Base-by-base conservation (phyloP, 1,140 invertebrate species). In the Oreohelix idahoensis region DNA sequence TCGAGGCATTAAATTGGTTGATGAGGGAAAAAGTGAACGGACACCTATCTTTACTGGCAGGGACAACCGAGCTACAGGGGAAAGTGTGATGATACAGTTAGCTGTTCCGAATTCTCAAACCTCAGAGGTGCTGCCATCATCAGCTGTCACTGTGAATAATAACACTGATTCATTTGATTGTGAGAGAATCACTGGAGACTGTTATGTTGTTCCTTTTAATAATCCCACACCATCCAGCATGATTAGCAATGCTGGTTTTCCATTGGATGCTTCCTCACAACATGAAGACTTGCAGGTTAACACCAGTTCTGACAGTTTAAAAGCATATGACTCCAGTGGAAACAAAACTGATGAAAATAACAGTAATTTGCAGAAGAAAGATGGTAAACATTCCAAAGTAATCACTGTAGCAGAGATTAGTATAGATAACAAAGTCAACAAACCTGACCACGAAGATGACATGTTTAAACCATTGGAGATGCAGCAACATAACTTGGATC, bases 181-280 rank as follows among this genome's bases (percentile, higher is more conserved):
- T 66, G n/a, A 32, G n/a, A 29, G 29, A 8, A 35, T 66, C 5
- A 0, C 8, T 66, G 29, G 11, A 11, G 32, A 32, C 11, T 1
- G 29, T 66, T 66, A 32, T 23, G 17, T 8, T 8, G 1, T 5
- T 23, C 29, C 11, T 32, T 2, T 32, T 5, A 73, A 32, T 23
- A 45, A 39, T 15, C 20, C 36, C 38, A 23, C 38, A 8, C 23
- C 71, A 45, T 2, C 85, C 11, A 88, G 87, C 70, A 85, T 89
- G 86, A 86, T 85, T 69, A 89, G 88, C 74, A 88, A 85, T 71
- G 53, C 85, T 17, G 86, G 85, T 29, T 87, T 89, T 73, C 38
- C 29, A 49, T 45, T 26, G 1, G 69, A 66, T 53, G 29, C 63
- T 29, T 53, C 39, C 15, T 32, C 29, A 32, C 63, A 66, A 23